These are phyloP conservation scores for Nycticorax nycticorax DNA, from an alignment of 2,113 vertebrate genomes.

Conservation along the genomic window DNA sequence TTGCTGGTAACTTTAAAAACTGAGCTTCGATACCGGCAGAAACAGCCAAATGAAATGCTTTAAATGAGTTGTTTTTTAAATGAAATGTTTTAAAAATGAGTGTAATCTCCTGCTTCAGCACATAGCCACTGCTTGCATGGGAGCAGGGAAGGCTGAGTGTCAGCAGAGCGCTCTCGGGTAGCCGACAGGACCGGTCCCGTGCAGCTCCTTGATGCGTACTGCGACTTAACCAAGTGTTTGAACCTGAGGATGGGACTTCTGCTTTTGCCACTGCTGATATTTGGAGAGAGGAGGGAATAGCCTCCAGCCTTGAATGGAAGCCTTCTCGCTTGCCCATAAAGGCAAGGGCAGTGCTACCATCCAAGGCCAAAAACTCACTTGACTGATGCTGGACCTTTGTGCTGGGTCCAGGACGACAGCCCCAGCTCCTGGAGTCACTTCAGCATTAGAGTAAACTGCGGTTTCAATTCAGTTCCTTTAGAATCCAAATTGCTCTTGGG, in stretches of 20 bases:
- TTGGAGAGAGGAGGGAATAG: background rate
- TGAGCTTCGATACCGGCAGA: background rate
- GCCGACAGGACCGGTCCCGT: rapidly evolving
- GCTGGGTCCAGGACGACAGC: rapidly evolving
- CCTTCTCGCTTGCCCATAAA: background rate
- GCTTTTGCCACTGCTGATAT: background rate
- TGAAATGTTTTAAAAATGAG: background rate
- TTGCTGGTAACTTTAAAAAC: background rate
- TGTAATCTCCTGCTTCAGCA: background rate
- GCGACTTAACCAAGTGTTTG: background rate
- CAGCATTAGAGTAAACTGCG: background rate
- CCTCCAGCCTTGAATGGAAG: background rate
- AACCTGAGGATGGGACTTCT: background rate
- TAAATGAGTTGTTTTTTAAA: too few relatives aligned
- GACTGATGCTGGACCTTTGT: rapidly evolving
- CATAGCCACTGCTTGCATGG: rapidly evolving
- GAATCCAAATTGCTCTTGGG: background rate
- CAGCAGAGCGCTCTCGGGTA: rapidly evolving
- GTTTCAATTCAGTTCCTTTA: rapidly evolving
- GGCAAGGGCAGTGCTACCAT: rapidly evolving
- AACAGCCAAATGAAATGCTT: background rate
- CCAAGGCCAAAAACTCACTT: background rate
- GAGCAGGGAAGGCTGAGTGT: background rate
- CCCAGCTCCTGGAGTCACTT: background rate
- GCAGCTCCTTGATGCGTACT: background rate